Base-by-base conservation (phyloP, 2,888 invertebrate genomes). In the Andricus quercusramuli region DNA sequence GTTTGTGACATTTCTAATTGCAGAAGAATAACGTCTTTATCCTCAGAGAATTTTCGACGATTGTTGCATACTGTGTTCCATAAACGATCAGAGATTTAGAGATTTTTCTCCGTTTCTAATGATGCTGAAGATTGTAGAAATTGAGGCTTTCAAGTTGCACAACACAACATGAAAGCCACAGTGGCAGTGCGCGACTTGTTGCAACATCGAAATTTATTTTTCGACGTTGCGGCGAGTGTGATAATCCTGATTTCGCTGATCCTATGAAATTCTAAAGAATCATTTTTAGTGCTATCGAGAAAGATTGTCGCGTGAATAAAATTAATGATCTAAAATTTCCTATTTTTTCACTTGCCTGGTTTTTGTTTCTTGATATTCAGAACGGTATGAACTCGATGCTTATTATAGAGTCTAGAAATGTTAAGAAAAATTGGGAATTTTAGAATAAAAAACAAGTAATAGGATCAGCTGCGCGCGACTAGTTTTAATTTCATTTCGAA, bases 381-480 rank as follows among this genome's bases (percentile, higher is more conserved):
- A 25, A 9, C 22, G 25, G 1, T 25, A 15, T 62, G 25, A 15
- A 25, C 11, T 62, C 13, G 29, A 22, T 62, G 62, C 25, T 56
- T 32, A 37, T 37, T 37, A 41, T 13, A 67, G n/a, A 44, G 41
- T 68, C 2, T 5, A 47, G 15, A 22, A 15, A 41, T 68, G 17
- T 22, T 6, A 25, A 13, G 25, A 62, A 62, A 62, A 62, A 62
- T 68, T 22, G n/a, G 66, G 32, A 67, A 67, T 67, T 67, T 67
- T 67, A 37, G 66, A 67, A 37, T 78, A 13, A 41, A 25, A 56
- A 17, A 22, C n/a, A 41, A 51, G n/a, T 59, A 83, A 83, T 89
- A 89, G 89, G 89, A 87, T 86, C 87, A 83, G 88, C 89, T 86
- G 87, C 86, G 91, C 90, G 91, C 90, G 90, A 87, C 78, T 88